These are phyloP conservation scores for Hemiprocne comata DNA, from an alignment of 2,113 vertebrate genomes.

Conservation along the genomic window DNA sequence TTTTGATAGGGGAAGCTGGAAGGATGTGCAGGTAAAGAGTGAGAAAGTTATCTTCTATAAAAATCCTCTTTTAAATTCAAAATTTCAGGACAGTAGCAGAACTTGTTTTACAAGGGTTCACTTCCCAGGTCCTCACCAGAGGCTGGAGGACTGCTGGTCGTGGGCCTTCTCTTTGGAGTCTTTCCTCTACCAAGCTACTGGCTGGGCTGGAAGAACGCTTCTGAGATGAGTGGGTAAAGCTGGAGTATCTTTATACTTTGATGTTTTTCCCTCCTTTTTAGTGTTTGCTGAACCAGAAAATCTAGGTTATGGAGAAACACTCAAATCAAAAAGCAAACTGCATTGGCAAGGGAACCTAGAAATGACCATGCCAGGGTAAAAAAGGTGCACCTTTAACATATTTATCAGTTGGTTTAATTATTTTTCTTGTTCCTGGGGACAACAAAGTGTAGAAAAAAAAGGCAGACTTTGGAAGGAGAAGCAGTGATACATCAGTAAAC, in stretches of 20 bases:
- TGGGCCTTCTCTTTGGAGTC: neutral
- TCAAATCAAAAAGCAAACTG: neutral
- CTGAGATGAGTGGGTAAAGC: neutral
- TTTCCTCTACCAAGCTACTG: neutral
- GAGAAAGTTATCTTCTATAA: neutral
- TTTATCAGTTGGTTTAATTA: neutral
- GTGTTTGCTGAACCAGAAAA: neutral
- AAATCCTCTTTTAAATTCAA: neutral
- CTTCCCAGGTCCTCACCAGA: neutral
- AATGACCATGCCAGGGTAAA: neutral
- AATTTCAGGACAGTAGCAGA: neutral
- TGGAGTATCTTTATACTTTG: neutral
- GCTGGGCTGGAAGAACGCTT: neutral
- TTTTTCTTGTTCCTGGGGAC: neutral
- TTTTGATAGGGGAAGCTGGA: neutral
- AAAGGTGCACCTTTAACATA: neutral
- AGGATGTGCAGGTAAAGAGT: neutral
- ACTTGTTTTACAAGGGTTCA: neutral
- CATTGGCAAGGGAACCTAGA: neutral
- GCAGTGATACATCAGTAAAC: neutral
- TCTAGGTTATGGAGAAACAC: neutral
- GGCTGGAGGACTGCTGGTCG: neutral
- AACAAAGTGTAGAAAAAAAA: neutral
- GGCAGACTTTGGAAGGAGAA: neutral
- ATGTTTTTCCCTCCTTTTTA: neutral